Base-by-base conservation (phyloP, 2,113 vertebrate species). In the Aramus guarauna region DNA sequence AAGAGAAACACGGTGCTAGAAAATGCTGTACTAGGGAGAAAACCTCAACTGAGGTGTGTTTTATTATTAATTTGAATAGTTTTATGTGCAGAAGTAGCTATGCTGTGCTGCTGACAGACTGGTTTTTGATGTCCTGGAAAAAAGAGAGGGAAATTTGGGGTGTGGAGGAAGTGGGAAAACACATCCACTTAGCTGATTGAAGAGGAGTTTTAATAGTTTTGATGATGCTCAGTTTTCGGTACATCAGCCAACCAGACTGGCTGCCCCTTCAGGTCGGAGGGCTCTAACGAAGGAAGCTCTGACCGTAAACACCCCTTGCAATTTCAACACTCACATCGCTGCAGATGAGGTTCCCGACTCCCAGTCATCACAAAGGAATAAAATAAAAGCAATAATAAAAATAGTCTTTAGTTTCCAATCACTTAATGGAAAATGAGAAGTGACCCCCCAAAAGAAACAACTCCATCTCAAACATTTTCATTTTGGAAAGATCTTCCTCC, bases 1-100 rank as follows among this genome's bases (percentile, higher is more conserved):
- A 98, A 97, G 97, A 97, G 90, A 97, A 97, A 94, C 85, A 37
- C 83, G 90, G 80, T 53, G 58, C 72, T 94, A 97, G 69, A 91
- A 93, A 96, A 94, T 62, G 80, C 60, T 47, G 79, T 92, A 63
- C 56, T 22, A 66, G 56, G 34, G 92, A 69, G 92, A 89, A 96
- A 72, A 74, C 41, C 85, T 91, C 74, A 91, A 5, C 64, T 77
- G 83, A 96, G 92, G 79, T 95, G 91, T 94, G 89, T 53, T 92
- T 76, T 87, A 39, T 79, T 71, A 95, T 88, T 92, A 88, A 94
- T 53, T 77, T 71, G 89, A 93, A 47, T 37, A 27, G 6, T 5
- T 81, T 74, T 71, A 60, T 15, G 60, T 22, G 50, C 80, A 96
- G 71, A 90, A 72, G 45, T 82, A 36, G 55, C 29, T 80, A 73